Base-by-base conservation (phyloP, 2,113 vertebrate genomes). In the Phaethon lepturus region DNA sequence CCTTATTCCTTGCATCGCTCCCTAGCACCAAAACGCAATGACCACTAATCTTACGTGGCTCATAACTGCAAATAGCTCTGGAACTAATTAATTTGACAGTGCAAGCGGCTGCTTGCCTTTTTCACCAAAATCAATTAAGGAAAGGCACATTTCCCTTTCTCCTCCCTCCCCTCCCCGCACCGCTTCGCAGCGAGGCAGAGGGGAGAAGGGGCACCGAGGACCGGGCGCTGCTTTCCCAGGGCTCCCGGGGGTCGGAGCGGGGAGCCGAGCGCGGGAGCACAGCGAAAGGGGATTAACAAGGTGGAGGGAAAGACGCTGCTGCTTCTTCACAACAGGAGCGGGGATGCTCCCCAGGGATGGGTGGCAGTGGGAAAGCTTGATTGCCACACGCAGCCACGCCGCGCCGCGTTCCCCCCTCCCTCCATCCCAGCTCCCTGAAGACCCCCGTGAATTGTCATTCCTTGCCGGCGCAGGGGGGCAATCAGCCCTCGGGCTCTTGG, bases 351-450 rank as follows among this genome's bases (percentile, higher is more conserved):
- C 96, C 1, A 8, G 96, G 95, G 97, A 77, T 15, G 18, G 18
- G 26, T 35, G 45, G 96, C 84, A 92, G 96, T 97, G 98, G 98
- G 97, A 98, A 98, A 98, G 97, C 96, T 94, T 97, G 96, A 94
- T 97, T 96, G 95, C 86, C 94, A 85, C 95, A 77, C 7, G 75
- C 91, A 96, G 95, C 93, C 95, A 96, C 80, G 90, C 96, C n/a
- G 86, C 6, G 10, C 80, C 18, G 67, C 18, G 40, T 89, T 69
- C 93, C 91, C 91, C 86, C 92, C 84, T 93, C 52, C 83, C 49
- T 82, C 55, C 9, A 1, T 55, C 76, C 77, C 4, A 7, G 53
- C 44, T 98, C 95, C 97, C 96, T 68, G 63, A 96, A 95, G 96
- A 96, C 91, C 83, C 95, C 92, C 9, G 5, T 82, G 95, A 96